Percentiles rank a stretch among this genome's conserved stretches.
Conservation (phyloP, 2,888 invertebrate species). For the Pristionchus arcanus region DNA sequence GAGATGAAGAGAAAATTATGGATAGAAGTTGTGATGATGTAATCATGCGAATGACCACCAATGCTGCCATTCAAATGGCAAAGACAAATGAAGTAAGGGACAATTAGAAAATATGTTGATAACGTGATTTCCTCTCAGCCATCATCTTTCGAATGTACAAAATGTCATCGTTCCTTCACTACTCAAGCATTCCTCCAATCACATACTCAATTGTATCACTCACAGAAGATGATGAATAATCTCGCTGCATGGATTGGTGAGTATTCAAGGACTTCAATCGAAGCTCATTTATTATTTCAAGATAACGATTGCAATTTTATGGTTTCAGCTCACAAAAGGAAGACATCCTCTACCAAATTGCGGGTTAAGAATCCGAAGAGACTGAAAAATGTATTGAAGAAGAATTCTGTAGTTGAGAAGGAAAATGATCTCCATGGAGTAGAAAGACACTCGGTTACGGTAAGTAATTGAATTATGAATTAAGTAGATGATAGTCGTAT, state of each 20-base stretch:
- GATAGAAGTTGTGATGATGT: constrained; percentile 67
- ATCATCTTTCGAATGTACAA: neutral
- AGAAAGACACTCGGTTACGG: constrained; percentile 48
- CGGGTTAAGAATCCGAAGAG: neutral
- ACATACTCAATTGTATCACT: constrained; percentile 24
- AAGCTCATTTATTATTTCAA: neutral
- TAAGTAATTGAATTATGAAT: neutral
- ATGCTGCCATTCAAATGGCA: constrained; percentile 72
- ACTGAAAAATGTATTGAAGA: constrained; percentile 13
- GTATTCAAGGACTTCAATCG: neutral
- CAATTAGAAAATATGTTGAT: neutral
- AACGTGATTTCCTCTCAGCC: neutral
- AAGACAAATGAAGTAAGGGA: constrained; percentile 59
- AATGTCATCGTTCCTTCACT: constrained; percentile 33
- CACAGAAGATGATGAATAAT: neutral
- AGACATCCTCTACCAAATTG: constrained; percentile 9
- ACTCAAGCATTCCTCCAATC: constrained; percentile 42
- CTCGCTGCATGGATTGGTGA: neutral
- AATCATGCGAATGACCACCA: constrained; percentile 68
- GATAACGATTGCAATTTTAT: neutral
- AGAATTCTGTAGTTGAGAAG: neutral
- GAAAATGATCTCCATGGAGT: neutral
- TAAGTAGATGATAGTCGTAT: neutral
- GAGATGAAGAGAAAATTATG: constrained; percentile 66
- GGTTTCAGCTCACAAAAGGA: constrained; percentile 38